These are phyloP conservation scores for Chionoecetes opilio DNA, from an alignment of 1,140 invertebrate species.

Conservation along the genomic window DNA sequence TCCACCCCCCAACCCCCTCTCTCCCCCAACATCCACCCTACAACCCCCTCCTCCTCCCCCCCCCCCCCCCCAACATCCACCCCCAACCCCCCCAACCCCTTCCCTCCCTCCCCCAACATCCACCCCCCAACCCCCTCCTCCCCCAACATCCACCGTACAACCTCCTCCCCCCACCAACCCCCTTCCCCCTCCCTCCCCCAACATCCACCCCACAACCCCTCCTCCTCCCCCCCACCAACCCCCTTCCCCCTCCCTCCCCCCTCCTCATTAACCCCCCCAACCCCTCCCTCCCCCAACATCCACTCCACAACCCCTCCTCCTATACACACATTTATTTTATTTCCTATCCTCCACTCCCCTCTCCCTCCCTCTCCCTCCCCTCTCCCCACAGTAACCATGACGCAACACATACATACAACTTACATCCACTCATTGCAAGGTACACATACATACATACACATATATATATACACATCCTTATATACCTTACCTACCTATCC, in stretches of 20 bases:
- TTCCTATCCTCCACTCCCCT: background rate
- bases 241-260: background rate
- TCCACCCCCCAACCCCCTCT: background rate
- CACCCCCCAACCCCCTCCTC: too few relatives aligned
- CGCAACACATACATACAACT: background rate
- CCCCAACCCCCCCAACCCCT: too few relatives aligned
- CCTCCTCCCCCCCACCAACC: background rate
- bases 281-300: background rate
- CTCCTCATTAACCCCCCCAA: background rate
- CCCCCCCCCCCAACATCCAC: too few relatives aligned
- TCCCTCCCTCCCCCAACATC: too few relatives aligned
- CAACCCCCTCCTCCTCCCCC: too few relatives aligned
- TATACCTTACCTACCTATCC: too few relatives aligned
- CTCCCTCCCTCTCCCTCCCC: background rate
- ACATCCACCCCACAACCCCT: too few relatives aligned
- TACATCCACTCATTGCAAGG: too few relatives aligned
- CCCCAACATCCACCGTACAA: background rate
- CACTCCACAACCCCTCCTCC: background rate
- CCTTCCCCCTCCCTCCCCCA: background rate
- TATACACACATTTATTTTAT: background rate
- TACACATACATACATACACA: too few relatives aligned
- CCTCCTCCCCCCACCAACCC: background rate
- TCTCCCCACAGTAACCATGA: background rate
- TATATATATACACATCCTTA: too few relatives aligned
- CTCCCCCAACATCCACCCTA: background rate